Evolutionary conservation across 2,113 vertebrate genomes (phyloP).

Genomic region (Elephas maximus): DNA sequence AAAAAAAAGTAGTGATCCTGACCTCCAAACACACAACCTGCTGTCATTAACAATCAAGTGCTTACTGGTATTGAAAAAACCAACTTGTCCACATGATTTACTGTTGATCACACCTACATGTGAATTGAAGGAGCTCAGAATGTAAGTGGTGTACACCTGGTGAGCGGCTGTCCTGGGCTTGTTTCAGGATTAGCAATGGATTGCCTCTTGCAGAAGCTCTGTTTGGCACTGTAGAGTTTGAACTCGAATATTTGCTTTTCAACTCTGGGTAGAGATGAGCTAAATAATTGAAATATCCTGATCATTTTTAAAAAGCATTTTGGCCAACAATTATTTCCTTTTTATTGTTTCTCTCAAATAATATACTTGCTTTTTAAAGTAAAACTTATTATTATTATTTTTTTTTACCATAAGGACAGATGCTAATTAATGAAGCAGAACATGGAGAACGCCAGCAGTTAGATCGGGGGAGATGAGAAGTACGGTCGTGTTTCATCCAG

Average conservation of each 20-base stretch:
- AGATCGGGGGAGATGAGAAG: neutral
- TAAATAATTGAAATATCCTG: neutral
- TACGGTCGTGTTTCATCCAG: neutral
- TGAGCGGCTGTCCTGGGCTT: neutral
- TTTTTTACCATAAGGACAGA: neutral
- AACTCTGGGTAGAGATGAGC: neutral
- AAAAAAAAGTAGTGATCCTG: neutral
- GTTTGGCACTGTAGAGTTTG: neutral
- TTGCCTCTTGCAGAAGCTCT: neutral
- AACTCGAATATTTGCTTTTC: neutral
- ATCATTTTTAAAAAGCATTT: neutral
- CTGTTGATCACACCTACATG: neutral
- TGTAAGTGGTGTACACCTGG: neutral
- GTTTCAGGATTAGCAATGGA: neutral
- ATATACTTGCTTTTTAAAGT: neutral
- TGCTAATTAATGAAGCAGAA: neutral
- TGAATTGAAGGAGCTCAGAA: neutral
- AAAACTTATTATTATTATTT: neutral
- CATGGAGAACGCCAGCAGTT: neutral
- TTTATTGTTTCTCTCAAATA: neutral
- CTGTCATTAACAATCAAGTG: neutral
- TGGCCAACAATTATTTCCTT: conserved; percentile 30
- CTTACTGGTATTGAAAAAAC: neutral
- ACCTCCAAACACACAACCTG: neutral
- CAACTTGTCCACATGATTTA: neutral